Evolutionary conservation across 2,888 invertebrate genomes (phyloP).

Genomic region (Macropis europaea): DNA sequence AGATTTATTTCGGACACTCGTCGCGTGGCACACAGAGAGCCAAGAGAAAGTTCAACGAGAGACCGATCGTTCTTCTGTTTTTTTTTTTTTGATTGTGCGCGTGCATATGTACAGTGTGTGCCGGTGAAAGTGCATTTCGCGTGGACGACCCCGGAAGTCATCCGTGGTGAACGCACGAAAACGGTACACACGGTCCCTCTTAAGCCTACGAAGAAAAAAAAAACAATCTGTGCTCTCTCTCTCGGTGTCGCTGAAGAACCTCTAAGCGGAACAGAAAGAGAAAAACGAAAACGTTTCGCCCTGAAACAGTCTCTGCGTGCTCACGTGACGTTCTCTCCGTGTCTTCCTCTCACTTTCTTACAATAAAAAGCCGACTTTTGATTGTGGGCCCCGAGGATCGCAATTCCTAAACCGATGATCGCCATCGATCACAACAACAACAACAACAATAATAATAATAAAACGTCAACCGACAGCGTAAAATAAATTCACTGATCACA

Average conservation of each 20-base stretch:
- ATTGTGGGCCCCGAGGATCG: constrained; percentile 15
- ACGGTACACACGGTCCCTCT: background rate
- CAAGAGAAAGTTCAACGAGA: constrained; percentile 17
- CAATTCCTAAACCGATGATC: constrained; percentile 20
- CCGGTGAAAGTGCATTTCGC: background rate
- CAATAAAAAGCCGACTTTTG: constrained; percentile 32
- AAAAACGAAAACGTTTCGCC: background rate
- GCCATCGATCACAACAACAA: constrained; percentile 17
- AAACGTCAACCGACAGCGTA: constrained; percentile 19
- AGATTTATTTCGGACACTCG: constrained; percentile 50
- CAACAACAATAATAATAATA: constrained; percentile 17
- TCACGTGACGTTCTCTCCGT: constrained; percentile 25
- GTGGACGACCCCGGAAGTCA: background rate
- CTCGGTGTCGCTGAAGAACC: background rate
- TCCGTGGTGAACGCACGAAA: background rate
- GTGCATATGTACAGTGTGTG: constrained; percentile 34
- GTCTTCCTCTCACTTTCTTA: constrained; percentile 1
- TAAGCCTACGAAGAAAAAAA: background rate
- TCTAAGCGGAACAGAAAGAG: background rate
- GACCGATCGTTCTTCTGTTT: constrained; percentile 36
- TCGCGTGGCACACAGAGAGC: constrained; percentile 54
- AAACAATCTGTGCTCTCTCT: constrained; percentile 2
- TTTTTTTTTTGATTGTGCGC: constrained; percentile 52
- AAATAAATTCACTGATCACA: constrained; percentile 43
- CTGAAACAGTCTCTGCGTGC: constrained; percentile 36